Base-by-base conservation (phyloP, 2,888 invertebrate genomes). In the Aleiodes leptofemur region DNA sequence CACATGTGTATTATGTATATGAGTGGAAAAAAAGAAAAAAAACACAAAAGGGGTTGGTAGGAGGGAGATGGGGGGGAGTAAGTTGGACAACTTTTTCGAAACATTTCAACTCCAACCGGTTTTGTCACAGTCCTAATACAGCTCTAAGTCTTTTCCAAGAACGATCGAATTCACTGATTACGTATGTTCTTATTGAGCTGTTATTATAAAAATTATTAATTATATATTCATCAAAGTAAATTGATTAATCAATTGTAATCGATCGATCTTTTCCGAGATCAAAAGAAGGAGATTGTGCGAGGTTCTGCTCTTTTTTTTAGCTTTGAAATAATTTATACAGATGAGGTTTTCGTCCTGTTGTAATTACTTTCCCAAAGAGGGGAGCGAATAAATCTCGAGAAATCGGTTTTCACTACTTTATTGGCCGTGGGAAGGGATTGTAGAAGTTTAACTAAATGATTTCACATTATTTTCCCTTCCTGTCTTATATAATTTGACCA, bases 161-260 rank as follows among this genome's bases (percentile, higher is more conserved):
- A n/a, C 29, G 31, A n/a, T 59, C 59, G 13, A 14, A 14, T 6
- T 29, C n/a, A 13, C 9, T 29, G 31, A 34, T 34, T 34, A 34
- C 31, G 29, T 53, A 51, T 64, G 51, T 53, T 72, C 53, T 72
- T 72, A 64, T 43, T 43, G 43, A 43, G 43, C 7, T 61, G 72
- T 72, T 53, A 64, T 72, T 72, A 53, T 72, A 16, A 53, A 53
- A 64, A 76, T 69, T 72, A 76, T 73, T 55, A 77, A 34, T 9
- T 43, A 43, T 43, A 9, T 43, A 8, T 43, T 43, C 43, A 11
- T 11, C 8, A 5, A 9, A 11, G 7, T 43, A 43, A 9, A 43
- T 43, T 43, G 9, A 43, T 43, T 43, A 43, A 43, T 43, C 43
- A 43, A 9, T 43, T 3, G 43, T 11, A 11, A 43, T 43, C 43